These are phyloP conservation scores for Papilio machaon DNA, from an alignment of 1,140 invertebrate species.

Conservation along the genomic window DNA sequence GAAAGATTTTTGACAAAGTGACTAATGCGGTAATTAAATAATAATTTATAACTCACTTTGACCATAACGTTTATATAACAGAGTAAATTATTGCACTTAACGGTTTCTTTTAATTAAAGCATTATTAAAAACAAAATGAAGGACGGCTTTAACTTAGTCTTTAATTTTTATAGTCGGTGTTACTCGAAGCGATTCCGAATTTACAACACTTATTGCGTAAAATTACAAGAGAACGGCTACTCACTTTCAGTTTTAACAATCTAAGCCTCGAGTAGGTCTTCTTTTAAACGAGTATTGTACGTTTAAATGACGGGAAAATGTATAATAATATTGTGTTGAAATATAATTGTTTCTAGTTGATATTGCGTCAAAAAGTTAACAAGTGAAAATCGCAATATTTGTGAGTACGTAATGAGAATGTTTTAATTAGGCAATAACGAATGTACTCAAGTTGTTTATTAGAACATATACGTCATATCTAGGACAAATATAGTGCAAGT, in stretches of 20 bases:
- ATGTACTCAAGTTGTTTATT: neutral
- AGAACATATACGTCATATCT: neutral
- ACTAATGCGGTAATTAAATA: neutral
- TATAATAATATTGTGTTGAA: neutral
- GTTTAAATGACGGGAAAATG: neutral
- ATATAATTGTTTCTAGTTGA: neutral
- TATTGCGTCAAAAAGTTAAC: neutral
- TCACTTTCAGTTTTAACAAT: conserved; percentile 32
- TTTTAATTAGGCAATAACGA: neutral
- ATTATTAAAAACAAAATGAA: conserved; percentile 8
- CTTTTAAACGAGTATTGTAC: conserved; percentile 20
- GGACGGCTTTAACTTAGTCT: conserved; percentile 20
- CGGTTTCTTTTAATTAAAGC: neutral
- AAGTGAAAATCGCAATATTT: neutral
- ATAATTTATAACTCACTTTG: neutral
- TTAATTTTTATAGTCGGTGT: conserved; percentile 2
- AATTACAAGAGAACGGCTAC: conserved; percentile 17
- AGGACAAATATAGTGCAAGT: neutral
- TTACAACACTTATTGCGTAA: conserved; percentile 30
- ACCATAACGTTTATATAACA: neutral
- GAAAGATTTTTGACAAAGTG: neutral
- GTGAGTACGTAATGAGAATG: neutral
- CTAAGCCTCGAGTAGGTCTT: conserved; percentile 14
- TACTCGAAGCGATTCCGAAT: conserved; percentile 18
- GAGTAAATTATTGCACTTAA: neutral